Evolutionary conservation across 2,797 vertebrate genomes (phyloP).

Genomic region (Mionectes olivaceus): DNA sequence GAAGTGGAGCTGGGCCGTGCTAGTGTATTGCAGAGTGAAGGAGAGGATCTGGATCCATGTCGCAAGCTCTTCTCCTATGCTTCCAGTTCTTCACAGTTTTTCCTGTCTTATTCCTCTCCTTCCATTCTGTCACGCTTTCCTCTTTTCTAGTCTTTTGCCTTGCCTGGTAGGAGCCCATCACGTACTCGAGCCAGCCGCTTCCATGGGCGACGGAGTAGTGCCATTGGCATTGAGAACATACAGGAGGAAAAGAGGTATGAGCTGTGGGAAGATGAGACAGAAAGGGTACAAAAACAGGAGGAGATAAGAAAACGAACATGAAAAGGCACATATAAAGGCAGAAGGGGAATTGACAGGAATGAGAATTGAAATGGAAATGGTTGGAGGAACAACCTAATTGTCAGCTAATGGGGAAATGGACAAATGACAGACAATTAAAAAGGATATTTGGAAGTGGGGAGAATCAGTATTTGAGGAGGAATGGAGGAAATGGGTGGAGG

Average conservation of each 20-base stretch:
- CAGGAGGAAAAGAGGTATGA: conserved; percentile 77
- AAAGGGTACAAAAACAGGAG: neutral
- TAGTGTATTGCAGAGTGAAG: neutral
- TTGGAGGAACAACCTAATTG: neutral
- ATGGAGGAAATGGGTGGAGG: neutral
- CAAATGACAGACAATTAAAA: neutral
- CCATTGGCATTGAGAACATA: conserved; percentile 78
- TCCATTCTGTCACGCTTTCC: conserved; percentile 40
- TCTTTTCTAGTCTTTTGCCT: conserved; percentile 76
- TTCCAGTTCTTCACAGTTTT: conserved; percentile 11
- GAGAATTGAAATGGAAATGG: neutral
- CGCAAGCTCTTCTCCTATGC: neutral
- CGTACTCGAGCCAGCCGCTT: conserved; percentile 71
- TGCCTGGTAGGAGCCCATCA: conserved; percentile 76
- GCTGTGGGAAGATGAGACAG: neutral
- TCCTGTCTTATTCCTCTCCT: neutral
- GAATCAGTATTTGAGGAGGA: neutral
- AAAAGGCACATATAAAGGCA: neutral
- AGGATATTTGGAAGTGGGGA: neutral
- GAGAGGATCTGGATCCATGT: neutral
- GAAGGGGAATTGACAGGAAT: neutral
- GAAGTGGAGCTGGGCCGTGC: neutral
- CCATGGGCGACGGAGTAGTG: conserved; percentile 73
- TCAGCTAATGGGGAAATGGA: neutral
- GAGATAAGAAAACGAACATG: neutral